Evolutionary conservation across 2,797 vertebrate species (phyloP), one percentile per base, ranked within the genome.

Genomic region (Otolemur crassicaudatus): DNA sequence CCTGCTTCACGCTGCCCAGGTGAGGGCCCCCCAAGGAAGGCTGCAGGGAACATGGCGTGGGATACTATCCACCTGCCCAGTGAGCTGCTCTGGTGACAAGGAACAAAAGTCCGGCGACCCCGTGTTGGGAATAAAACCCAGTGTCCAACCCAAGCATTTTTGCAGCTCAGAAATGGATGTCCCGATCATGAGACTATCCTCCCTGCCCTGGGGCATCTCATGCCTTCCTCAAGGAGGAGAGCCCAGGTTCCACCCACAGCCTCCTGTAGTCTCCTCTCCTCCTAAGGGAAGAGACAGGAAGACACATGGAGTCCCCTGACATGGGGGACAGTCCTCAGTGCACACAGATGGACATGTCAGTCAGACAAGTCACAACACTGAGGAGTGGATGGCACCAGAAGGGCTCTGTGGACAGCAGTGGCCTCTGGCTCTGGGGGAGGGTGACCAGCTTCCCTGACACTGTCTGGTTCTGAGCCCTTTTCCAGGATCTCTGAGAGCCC

Each of bases 391-490:
- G 16, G n/a, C 27, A 63, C 10, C 31, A 40, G 67, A 25, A 19
- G 4, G 46, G 80, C 29, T 12, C 13, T 10, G 8, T 2, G 7
- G 4, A 11, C 34, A 29, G 73, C n/a, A 13, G 46, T 8, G 3
- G 73, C 31, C 67, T 31, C 75, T 27, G 3, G 73, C 40, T 60
- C 19, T 5, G 31, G 14, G 20, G 53, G 16, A 60, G 49, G 43
- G 79, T 37, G 60, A 19, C n/a, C 12, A 3, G 10, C 60, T 14
- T 75, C 49, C 73, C 31, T 0, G 49, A n/a, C 9, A 0, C 46
- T 23, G 0, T 23, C n/a, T 3, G 0, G 19, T 17, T 49, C 49
- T 0, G 3, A 37, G n/a, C 13, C 22, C 75, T 43, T 72, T 56
- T 16, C 61, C 43, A 2, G 69, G 22, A 8, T 23, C n/a, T 19